phyloP scores from a whole-genome alignment of 1,140 invertebrate species.

The Latrodectus geometricus region DNA sequence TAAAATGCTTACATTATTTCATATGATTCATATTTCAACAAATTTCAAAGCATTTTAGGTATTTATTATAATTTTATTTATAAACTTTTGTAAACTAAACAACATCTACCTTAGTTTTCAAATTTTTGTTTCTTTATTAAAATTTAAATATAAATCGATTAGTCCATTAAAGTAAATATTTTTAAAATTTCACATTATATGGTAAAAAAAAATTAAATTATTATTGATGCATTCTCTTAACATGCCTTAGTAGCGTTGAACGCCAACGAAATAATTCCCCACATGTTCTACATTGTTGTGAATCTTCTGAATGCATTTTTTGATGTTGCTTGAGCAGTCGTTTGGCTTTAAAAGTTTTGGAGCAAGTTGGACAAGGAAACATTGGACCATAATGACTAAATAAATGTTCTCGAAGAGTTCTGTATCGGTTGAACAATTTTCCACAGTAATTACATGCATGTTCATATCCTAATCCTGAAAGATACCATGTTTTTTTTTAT shows the following conservation, averaged over 20 bases:
- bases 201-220: not conserved
- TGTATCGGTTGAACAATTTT: not conserved
- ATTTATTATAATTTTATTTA: no score
- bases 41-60: no score
- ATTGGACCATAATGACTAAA: constrained; percentile 73
- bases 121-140: no score
- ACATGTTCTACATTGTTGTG: not conserved
- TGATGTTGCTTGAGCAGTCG: constrained; percentile 13
- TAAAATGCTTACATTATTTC: no score
- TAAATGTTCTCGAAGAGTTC: not conserved
- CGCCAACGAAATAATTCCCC: constrained; percentile 21
- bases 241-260: constrained; percentile 9
- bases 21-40: no score
- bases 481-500: no score
- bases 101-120: no score
- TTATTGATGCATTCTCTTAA: constrained; percentile 18
- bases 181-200: no score
- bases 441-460: not conserved
- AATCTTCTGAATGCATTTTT: constrained; percentile 18
- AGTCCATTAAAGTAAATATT: no score
- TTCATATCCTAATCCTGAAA: not conserved
- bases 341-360: constrained; percentile 26
- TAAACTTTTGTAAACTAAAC: no score
- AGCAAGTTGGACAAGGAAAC: constrained; percentile 4
- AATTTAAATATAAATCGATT: no score